Evolutionary conservation across 2,797 vertebrate genomes (phyloP).

Genomic region (Lutjanus argentimaculatus): DNA sequence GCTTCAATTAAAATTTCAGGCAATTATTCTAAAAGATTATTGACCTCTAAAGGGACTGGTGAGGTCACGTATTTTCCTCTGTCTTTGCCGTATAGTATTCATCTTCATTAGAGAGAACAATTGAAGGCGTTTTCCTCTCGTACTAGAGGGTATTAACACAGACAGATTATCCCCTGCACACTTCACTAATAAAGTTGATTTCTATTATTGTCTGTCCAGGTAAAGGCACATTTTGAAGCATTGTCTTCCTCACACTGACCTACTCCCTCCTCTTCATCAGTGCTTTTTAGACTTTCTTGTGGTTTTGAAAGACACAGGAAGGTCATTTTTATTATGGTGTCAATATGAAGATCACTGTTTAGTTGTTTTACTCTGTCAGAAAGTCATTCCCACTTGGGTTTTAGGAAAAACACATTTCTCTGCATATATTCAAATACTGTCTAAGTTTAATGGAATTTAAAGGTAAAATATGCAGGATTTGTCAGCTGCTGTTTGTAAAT

Average conservation of each 20-base stretch:
- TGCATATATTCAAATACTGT: not conserved
- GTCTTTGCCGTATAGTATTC: slow-evolving; percentile 90
- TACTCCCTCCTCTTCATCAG: slow-evolving; percentile 37
- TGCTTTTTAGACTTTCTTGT: slow-evolving; percentile 16
- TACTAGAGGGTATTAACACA: slow-evolving; percentile 85
- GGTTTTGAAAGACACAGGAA: slow-evolving; percentile 11
- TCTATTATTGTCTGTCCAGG: slow-evolving; percentile 83
- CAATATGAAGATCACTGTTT: not conserved
- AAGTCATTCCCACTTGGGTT: not conserved
- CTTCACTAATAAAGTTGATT: slow-evolving; percentile 82
- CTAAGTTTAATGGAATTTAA: not conserved
- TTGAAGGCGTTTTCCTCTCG: slow-evolving; percentile 85
- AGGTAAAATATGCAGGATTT: too few species aligned
- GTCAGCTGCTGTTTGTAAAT: too few species aligned
- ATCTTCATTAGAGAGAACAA: slow-evolving; percentile 94
- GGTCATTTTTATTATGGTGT: slow-evolving; percentile 1
- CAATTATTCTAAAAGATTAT: slow-evolving; percentile 92
- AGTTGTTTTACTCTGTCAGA: not conserved
- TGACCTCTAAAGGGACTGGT: slow-evolving; percentile 90
- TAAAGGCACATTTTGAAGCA: slow-evolving; percentile 67
- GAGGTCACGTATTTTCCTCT: slow-evolving; percentile 86
- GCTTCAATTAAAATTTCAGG: slow-evolving; percentile 92
- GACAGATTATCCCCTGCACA: slow-evolving; percentile 84
- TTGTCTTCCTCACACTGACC: slow-evolving; percentile 49
- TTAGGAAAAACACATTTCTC: not conserved